Evolutionary conservation across 2,797 vertebrate species (phyloP), one percentile per base, ranked within the genome.

Genomic region (Protosalanx chinensis): DNA sequence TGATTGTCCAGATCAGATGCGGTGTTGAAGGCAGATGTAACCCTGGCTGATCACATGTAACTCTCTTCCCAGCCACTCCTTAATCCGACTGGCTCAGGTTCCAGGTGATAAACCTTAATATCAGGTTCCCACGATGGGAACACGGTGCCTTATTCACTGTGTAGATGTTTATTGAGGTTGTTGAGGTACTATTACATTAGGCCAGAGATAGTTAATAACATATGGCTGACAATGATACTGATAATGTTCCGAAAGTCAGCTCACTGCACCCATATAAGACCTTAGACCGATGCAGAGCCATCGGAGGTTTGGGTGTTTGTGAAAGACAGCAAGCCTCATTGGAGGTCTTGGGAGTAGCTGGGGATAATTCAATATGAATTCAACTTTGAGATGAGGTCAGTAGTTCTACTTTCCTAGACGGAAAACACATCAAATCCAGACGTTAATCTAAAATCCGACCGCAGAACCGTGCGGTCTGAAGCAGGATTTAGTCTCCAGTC

Each of bases 1-100:
- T 89, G 84, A 90, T 91, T 90, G 86, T 68, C 85, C 51, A 75
- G 72, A 73, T 78, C 78, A 79, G 60, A 67, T 59, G 60, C 74
- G 74, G 75, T 58, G 61, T 51, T 71, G 62, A 70, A 18, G 1
- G 75, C 51, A 70, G 16, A 5, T 6, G 13, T 16, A 18, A 16
- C 51, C 8, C 32, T 30, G 56, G 56, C 68, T 72, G 23, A n/a
- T 64, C 67, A 58, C 56, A 30, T 74, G 67, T 57, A 72, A 72
- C 76, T 74, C 66, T 61, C 73, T 61, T 53, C 74, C 61, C 57
- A 51, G 75, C 33, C 15, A 61, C 56, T 76, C 72, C 70, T 77
- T 81, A 27, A 60, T 68, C 67, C 1, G 8, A 41, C 3, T 46
- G 41, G 41, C 41, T 12, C 13, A 46, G 41, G 41, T 12, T 46